These are phyloP conservation scores for Xestia sexstrigata DNA, from an alignment of 2,888 invertebrate genomes.

Conservation along the genomic window DNA sequence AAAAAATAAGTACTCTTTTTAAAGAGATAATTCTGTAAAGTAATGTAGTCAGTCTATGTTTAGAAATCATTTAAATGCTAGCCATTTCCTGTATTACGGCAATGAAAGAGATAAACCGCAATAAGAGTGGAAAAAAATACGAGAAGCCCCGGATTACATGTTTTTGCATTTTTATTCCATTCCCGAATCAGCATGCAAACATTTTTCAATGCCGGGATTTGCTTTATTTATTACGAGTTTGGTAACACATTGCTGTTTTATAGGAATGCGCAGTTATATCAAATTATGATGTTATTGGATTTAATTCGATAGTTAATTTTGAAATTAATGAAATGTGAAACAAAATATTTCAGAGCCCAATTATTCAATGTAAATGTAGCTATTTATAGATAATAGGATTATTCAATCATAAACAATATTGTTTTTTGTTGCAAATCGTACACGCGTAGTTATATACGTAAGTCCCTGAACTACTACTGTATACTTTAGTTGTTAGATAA, in stretches of 20 bases:
- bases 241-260: constrained; percentile 15
- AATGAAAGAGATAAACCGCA: constrained; percentile 39
- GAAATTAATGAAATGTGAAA: background rate
- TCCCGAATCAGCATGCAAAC: constrained; percentile 58
- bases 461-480: background rate
- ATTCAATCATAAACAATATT: background rate
- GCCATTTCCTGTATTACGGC: constrained; percentile 27
- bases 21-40: background rate
- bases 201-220: constrained; percentile 59
- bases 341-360: background rate
- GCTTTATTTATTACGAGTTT: constrained; percentile 48
- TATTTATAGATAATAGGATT: background rate
- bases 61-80: constrained; percentile 28
- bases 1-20: constrained; percentile 4
- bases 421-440: background rate
- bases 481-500: background rate
- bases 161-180: constrained; percentile 60
- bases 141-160: constrained; percentile 49
- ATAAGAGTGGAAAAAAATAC: constrained; percentile 51
- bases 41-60: background rate
- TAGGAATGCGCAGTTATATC: background rate
- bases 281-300: constrained; percentile 16
- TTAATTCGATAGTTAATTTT: constrained; percentile 7
- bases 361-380: background rate
- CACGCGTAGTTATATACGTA: background rate